phyloP scores from a whole-genome alignment of 53 echinoderm and acorn worm species.

The Mesocentrotus franciscanus region DNA sequence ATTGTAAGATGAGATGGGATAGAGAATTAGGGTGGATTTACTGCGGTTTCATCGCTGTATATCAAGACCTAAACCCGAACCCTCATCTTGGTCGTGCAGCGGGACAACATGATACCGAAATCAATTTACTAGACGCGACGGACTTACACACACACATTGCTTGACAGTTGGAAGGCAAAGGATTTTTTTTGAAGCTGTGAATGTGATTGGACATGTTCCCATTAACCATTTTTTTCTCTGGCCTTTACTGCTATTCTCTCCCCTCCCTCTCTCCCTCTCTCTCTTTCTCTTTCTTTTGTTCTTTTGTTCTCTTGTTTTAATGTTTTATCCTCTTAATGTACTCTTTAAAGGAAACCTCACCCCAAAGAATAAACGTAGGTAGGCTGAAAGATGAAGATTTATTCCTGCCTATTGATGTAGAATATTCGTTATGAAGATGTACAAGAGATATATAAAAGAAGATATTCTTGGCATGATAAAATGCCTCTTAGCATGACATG shows the following conservation, averaged over 20 bases:
- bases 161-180: background rate
- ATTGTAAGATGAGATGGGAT: background rate
- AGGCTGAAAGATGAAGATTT: too few relatives aligned
- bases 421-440: too few relatives aligned
- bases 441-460: too few relatives aligned
- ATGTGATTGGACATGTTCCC: conserved; percentile 1
- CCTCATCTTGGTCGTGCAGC: background rate
- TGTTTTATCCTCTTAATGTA: too few relatives aligned
- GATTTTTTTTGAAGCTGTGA: background rate
- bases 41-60: background rate
- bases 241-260: too few relatives aligned
- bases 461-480: too few relatives aligned
- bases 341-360: too few relatives aligned
- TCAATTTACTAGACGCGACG: background rate
- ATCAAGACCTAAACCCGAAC: background rate
- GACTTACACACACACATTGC: background rate
- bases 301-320: too few relatives aligned
- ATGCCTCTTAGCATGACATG: too few relatives aligned
- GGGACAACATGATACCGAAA: conserved; percentile 51
- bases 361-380: too few relatives aligned
- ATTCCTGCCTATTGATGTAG: too few relatives aligned
- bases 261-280: background rate
- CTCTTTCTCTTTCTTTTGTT: background rate
- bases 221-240: background rate
- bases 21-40: background rate